These are phyloP conservation scores for Tetragonula carbonaria DNA, from an alignment of 2,888 invertebrate species.

Conservation along the genomic window DNA sequence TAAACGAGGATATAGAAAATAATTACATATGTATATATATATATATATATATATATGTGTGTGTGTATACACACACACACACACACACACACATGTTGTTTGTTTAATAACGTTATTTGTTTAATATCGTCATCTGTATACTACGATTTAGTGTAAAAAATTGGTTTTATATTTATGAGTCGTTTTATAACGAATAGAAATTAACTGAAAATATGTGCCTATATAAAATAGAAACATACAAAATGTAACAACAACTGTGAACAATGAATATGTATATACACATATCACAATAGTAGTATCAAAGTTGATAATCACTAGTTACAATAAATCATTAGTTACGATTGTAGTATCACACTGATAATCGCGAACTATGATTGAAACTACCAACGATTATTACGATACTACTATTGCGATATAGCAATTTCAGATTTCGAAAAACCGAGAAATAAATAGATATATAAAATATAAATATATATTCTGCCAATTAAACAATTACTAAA, in stretches of 20 bases:
- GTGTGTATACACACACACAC: too few relatives aligned
- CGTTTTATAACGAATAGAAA: neutral
- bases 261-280: neutral
- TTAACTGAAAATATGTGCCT: conserved; percentile 16
- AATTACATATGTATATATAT: neutral
- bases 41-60: neutral
- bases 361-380: too few relatives aligned
- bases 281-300: neutral
- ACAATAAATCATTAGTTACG: too few relatives aligned
- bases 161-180: conserved; percentile 2
- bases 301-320: too few relatives aligned
- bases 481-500: neutral
- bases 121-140: conserved; percentile 2
- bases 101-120: neutral
- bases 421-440: neutral
- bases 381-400: too few relatives aligned
- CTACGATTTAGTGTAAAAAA: neutral
- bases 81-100: neutral
- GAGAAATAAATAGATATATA: neutral
- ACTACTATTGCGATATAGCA: too few relatives aligned
- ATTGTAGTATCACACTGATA: too few relatives aligned
- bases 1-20: neutral
- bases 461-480: neutral
- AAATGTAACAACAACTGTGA: neutral
- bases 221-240: neutral